These are phyloP conservation scores for Ornithorhynchus anatinus DNA, from an alignment of 2,113 vertebrate species.

Conservation along the genomic window DNA sequence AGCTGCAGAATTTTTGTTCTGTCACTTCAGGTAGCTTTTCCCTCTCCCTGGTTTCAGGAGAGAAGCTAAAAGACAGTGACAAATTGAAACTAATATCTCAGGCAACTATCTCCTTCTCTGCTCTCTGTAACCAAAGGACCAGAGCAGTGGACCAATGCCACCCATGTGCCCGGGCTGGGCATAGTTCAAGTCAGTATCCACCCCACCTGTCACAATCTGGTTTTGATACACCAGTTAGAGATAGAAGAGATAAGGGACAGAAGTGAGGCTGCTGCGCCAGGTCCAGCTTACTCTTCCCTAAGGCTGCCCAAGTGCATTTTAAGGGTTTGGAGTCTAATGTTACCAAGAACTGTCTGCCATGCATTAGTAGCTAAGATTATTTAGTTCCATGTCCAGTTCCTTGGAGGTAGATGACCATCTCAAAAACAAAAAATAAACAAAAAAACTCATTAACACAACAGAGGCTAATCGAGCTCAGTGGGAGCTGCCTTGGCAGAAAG, in stretches of 20 bases:
- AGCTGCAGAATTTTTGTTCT: not conserved
- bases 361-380: no score
- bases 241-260: not conserved
- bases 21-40: not conserved
- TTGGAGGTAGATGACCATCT: no score
- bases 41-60: not conserved
- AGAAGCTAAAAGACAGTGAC: constrained; percentile 1
- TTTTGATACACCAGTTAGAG: no score
- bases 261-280: not conserved
- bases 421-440: not conserved
- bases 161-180: not conserved
- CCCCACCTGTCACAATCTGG: not conserved
- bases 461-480: not conserved
- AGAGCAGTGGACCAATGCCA: not conserved
- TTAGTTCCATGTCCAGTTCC: no score
- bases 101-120: not conserved
- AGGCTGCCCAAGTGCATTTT: not conserved
- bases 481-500: not conserved
- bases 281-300: constrained; percentile 1
- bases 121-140: not conserved
- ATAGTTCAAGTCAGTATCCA: constrained; percentile 11
- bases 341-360: no score
- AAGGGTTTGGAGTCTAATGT: not conserved
- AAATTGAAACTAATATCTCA: constrained; percentile 15
- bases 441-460: not conserved